phyloP scores from a whole-genome alignment of 2,888 invertebrate genomes.

The Lottia scabra region DNA sequence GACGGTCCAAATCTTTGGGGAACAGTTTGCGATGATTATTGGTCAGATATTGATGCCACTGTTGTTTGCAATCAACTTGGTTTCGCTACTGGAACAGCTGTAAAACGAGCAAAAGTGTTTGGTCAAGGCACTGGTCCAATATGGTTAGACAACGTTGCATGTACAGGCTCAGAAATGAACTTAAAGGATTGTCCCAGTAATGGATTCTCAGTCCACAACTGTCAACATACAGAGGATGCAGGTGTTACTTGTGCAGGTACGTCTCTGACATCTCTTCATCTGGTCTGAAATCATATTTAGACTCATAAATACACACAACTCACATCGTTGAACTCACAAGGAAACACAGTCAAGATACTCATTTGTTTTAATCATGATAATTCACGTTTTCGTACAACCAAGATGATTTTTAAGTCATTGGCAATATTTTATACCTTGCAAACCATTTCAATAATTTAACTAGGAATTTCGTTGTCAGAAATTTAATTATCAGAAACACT shows the following conservation, averaged over 20 bases:
- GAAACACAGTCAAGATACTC: no score
- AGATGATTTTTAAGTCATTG: no score
- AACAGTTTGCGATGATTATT: conserved; percentile 59
- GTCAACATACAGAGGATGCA: conserved; percentile 37
- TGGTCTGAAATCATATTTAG: no score
- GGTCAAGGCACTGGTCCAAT: conserved; percentile 36
- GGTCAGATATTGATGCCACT: conserved; percentile 52
- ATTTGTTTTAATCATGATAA: no score
- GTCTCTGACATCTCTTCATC: no score
- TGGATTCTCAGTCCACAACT: conserved; percentile 36
- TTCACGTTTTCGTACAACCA: no score
- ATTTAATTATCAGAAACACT: no score
- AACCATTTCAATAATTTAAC: no score
- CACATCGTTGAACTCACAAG: no score
- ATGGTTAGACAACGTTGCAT: conserved; percentile 41
- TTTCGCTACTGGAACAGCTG: conserved; percentile 43
- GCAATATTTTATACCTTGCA: no score
- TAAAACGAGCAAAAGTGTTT: conserved; percentile 25
- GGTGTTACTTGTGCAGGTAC: conserved; percentile 37
- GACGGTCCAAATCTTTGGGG: conserved; percentile 55
- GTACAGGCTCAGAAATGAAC: conserved; percentile 31
- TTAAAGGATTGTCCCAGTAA: conserved; percentile 28
- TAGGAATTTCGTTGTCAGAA: no score
- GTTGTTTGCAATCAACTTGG: conserved; percentile 56
- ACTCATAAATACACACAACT: no score